Evolutionary conservation across 1,140 invertebrate species (phyloP).

Genomic region (Drosophila rufa): DNA sequence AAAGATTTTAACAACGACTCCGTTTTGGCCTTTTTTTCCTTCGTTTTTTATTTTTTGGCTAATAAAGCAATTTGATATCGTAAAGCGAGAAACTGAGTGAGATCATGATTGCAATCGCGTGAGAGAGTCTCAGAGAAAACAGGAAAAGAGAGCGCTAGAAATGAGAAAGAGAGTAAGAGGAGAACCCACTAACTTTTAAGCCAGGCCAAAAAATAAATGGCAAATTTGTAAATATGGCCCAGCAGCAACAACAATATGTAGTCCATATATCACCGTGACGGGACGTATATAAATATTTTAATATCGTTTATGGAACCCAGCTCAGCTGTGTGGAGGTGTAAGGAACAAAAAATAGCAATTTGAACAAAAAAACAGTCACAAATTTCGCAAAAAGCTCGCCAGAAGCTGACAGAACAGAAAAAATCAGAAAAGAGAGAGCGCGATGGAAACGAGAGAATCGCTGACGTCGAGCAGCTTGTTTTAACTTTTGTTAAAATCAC

Average conservation of each 20-base stretch:
- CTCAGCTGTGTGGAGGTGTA: conserved; percentile 67
- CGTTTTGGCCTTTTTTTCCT: conserved; percentile 39
- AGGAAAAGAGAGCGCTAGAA: conserved; percentile 14
- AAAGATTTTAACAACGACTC: conserved; percentile 54
- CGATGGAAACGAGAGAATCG: conserved; percentile 14
- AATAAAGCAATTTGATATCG: conserved; percentile 82
- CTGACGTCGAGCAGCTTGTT: conserved; percentile 50
- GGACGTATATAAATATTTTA: conserved; percentile 37
- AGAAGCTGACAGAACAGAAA: conserved; percentile 41
- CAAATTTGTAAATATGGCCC: conserved; percentile 58
- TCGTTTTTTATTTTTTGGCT: conserved; percentile 47
- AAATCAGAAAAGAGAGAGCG: conserved; percentile 17
- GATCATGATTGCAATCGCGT: conserved; percentile 56
- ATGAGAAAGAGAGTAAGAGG: conserved; percentile 27
- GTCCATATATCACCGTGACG: conserved; percentile 45
- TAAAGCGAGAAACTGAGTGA: conserved; percentile 63
- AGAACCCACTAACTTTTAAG: conserved; percentile 36
- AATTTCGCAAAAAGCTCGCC: conserved; percentile 65
- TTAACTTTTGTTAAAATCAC: conserved; percentile 56
- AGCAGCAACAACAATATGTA: conserved; percentile 40
- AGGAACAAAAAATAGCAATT: conserved; percentile 22
- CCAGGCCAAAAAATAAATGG: conserved; percentile 56
- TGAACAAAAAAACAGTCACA: conserved; percentile 35
- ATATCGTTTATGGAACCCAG: conserved; percentile 31
- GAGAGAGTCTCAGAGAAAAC: conserved; percentile 16